Evolutionary conservation across 2,888 invertebrate genomes (phyloP).

Genomic region (Philopedon plagiatum): DNA sequence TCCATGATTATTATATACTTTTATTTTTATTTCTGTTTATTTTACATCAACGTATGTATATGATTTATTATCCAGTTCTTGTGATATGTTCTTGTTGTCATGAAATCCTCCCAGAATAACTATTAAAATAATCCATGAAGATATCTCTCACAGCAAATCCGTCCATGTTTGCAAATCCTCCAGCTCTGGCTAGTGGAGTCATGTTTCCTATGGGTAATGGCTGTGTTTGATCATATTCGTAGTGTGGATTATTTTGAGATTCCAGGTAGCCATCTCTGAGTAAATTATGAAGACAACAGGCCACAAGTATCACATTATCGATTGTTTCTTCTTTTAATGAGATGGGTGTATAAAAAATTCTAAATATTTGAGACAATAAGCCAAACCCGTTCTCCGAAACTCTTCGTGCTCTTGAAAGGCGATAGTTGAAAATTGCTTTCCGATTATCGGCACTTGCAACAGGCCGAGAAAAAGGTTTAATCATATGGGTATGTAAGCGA

Average conservation of each 20-base stretch:
- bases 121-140: constrained; percentile 16
- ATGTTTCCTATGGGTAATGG: constrained; percentile 15
- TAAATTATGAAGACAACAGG: neutral
- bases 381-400: neutral
- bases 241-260: neutral
- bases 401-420: constrained; percentile 1
- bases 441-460: constrained; percentile 14
- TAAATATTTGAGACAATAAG: neutral
- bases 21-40: neutral
- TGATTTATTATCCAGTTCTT: too few relatives aligned
- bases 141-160: constrained; percentile 26
- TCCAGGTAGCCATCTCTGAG: neutral
- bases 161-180: constrained; percentile 17
- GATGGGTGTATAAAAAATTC: neutral
- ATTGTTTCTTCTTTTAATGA: neutral
- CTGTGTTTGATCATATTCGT: constrained; percentile 18
- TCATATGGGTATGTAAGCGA: neutral
- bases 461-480: constrained; percentile 17
- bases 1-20: too few relatives aligned
- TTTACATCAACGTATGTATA: too few relatives aligned
- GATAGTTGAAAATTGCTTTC: constrained; percentile 20
- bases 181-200: constrained; percentile 23
- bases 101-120: neutral
- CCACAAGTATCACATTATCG: neutral
- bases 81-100: constrained; percentile 6